Evolutionary conservation across 1,140 invertebrate species (phyloP).

Genomic region (Leptopilina clavipes): DNA sequence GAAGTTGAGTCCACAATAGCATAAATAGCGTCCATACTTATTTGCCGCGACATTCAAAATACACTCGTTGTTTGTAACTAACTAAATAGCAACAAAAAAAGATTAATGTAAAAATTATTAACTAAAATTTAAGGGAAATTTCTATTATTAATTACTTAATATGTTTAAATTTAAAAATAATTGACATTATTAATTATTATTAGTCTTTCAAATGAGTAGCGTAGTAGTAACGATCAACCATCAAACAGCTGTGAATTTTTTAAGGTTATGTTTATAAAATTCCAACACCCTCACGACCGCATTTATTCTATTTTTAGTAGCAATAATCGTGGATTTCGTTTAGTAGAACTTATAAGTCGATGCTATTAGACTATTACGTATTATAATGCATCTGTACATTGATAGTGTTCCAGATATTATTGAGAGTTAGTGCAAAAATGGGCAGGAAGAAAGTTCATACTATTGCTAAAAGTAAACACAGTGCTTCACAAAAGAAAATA

Average conservation of each 20-base stretch:
- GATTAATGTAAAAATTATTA: too few relatives aligned
- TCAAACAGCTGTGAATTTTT: slow-evolving; percentile 32
- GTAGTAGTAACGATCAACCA: too few relatives aligned
- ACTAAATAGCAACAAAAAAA: too few relatives aligned
- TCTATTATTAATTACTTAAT: too few relatives aligned
- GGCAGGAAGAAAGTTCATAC: slow-evolving; percentile 55
- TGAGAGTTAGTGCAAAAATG: slow-evolving; percentile 48
- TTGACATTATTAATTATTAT: too few relatives aligned
- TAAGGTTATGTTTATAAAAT: slow-evolving; percentile 27
- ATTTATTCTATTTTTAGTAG: slow-evolving; percentile 31
- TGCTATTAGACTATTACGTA: slow-evolving; percentile 24
- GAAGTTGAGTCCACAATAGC: too few relatives aligned
- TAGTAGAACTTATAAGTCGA: slow-evolving; percentile 21
- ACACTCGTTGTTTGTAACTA: too few relatives aligned
- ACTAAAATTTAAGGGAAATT: too few relatives aligned
- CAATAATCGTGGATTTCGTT: slow-evolving; percentile 22
- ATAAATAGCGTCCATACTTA: too few relatives aligned
- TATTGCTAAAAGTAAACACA: slow-evolving; percentile 54
- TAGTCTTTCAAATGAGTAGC: too few relatives aligned
- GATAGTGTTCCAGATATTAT: slow-evolving; percentile 16
- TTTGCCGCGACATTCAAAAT: too few relatives aligned
- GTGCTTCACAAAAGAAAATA: slow-evolving; percentile 49
- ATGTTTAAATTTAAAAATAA: too few relatives aligned
- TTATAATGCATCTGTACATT: slow-evolving; percentile 26
- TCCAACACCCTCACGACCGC: slow-evolving; percentile 28